Evolutionary conservation across 2,888 invertebrate species (phyloP), one percentile per base, ranked within the genome.

Genomic region (Aspidiotus destructor): DNA sequence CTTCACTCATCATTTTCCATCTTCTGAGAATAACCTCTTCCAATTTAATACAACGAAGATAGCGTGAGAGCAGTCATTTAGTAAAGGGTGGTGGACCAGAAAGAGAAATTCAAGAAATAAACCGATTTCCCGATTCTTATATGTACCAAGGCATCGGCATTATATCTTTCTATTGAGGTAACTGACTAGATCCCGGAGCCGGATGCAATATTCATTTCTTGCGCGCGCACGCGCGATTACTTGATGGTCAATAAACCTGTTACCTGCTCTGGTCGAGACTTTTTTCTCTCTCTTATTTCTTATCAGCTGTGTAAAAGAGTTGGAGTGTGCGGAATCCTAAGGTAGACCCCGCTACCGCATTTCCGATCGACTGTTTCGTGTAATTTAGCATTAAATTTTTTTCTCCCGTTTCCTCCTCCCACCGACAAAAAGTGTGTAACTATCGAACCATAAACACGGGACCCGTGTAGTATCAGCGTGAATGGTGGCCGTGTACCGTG

Each of bases 111-210:
- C 42, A 42, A 41, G 57, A 57, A 42, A 48, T 16, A 42, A 65
- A 65, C 55, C 65, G 52, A 44, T 63, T 63, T 63, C 41, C 55
- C 63, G 53, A 28, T n/a, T n/a, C n/a, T n/a, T n/a, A n/a, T n/a
- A n/a, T n/a, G n/a, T n/a, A n/a, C n/a, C n/a, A n/a, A n/a, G n/a
- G n/a, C n/a, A n/a, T 63, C 41, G 53, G 52, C 53, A 54, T 40
- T 41, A 28, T 41, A 58, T 40, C 10, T 40, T 9, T n/a, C 1
- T 60, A 60, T 53, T 28, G 60, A 68, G 68, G 68, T 68, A 68
- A 61, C 60, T 68, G 68, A 68, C 68, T 68, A 61, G 57, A 69
- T 60, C 69, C 69, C 69, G 69, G 69, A 69, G 62, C 69, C 69
- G 69, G 69, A 69, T 69, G 55, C 67, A 52, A 61, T 42, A 28